Conservation (phyloP, 64 coral and sea anemone genomes). For the Montipora capricornis region DNA sequence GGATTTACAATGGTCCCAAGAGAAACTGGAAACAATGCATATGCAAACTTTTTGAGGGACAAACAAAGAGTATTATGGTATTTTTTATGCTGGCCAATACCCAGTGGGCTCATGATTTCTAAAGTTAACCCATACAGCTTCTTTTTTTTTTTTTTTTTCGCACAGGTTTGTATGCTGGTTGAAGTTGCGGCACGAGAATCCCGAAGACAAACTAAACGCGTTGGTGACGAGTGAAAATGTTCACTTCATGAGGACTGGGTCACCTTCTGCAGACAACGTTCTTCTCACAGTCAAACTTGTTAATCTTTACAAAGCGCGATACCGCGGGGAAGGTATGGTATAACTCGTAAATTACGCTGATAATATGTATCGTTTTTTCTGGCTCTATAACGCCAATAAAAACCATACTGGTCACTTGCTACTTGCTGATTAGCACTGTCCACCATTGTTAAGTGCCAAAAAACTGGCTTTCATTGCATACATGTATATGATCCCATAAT, state of each 20-base stretch:
- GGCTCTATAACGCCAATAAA: no score
- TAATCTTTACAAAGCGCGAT: conserved; percentile 81
- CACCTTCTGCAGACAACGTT: conserved; percentile 67
- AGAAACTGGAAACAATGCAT: no score
- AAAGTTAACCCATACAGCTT: background rate
- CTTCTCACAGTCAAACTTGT: conserved; percentile 60
- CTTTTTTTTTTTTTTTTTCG: background rate
- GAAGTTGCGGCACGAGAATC: conserved; percentile 70
- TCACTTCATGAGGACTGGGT: conserved; percentile 83
- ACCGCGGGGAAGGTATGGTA: conserved; percentile 72
- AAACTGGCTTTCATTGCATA: no score
- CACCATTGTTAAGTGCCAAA: no score
- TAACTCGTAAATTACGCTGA: background rate
- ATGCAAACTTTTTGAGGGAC: no score
- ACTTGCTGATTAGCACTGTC: no score
- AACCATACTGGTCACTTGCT: no score
- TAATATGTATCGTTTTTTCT: no score
- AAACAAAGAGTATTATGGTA: no score
- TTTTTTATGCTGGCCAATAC: no score
- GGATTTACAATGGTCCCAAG: no score
- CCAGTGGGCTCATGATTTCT: background rate
- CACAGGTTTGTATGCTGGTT: conserved; percentile 86
- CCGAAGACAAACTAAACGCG: conserved; percentile 76
- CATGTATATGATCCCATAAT: no score
- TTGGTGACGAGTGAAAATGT: conserved; percentile 77